Evolutionary conservation across 2,888 invertebrate species (phyloP), one percentile per base, ranked within the genome.

Genomic region (Agrilus biguttatus): DNA sequence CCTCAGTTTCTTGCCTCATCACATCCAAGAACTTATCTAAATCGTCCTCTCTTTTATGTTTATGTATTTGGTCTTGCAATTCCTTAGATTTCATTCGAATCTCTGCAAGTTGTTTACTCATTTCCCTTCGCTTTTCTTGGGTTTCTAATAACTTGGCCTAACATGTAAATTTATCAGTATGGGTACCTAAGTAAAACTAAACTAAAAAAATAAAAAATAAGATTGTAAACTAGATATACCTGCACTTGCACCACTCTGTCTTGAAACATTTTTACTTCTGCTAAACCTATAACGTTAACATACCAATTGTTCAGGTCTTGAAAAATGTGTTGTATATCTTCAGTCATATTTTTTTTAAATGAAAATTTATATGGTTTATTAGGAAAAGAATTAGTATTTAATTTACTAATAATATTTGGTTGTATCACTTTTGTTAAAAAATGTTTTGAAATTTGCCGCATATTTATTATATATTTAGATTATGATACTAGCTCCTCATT

Each of bases 241-340:
- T 77, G 76, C 28, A 82, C 78, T 53, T 76, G 71, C 2, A 84
- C 71, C 1, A 88, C 87, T 39, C 79, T 73, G 49, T 76, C 74
- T 56, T 88, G 87, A 32, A 83, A 78, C 28, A 73, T 69, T 68
- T 78, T 76, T 5, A 89, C 84, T 63, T 86, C 84, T 49, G 80
- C 79, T 40, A 87, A 71, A 2, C 87, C 87, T 6, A 86, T 80
- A 41, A 83, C 70, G 55, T 80, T 77, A 56, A 83, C 84, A 64
- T 85, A 85, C 64, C 71, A 73, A 23, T 61, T 60, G 37, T 78
- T 73, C 40, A 77, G 49, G 39, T 73, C 70, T 37, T 63, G 66
- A 7, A 75, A 10, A 10, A 28, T 10, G 28, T 28, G 28, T 10
- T 28, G 8, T 10, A 28, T 10, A 1, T 8, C 28, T 28, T 28